Evolutionary conservation across 2,113 vertebrate genomes (phyloP).

Genomic region (Orthonyx spaldingii): DNA sequence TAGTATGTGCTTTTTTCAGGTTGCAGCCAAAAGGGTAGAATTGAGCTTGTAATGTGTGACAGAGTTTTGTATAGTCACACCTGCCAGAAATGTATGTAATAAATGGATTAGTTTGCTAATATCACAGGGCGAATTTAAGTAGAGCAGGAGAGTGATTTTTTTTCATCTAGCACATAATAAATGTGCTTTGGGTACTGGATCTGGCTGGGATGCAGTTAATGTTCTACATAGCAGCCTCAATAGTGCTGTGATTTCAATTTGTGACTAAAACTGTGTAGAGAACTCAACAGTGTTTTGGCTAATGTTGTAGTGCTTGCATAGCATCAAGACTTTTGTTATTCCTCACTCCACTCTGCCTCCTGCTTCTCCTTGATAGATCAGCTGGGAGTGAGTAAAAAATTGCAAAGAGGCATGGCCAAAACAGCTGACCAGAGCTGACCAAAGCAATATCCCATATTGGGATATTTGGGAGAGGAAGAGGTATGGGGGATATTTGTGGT

Average conservation of each 20-base stretch:
- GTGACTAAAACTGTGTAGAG: background rate
- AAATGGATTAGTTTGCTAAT: background rate
- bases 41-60: background rate
- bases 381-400: background rate
- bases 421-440: background rate
- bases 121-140: background rate
- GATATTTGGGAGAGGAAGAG: background rate
- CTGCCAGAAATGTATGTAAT: background rate
- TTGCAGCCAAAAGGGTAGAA: background rate
- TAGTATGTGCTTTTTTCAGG: background rate
- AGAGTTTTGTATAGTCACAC: background rate
- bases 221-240: background rate
- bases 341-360: background rate
- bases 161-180: background rate
- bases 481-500: background rate
- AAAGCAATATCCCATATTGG: background rate
- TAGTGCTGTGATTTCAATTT: background rate
- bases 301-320: background rate
- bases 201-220: background rate
- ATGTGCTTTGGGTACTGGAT: background rate
- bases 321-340: background rate
- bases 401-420: background rate
- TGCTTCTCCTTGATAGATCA: rapidly evolving
- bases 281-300: background rate
- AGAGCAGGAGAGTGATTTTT: background rate